Percentiles rank a stretch among this genome's conserved stretches.
Evolutionary conservation across 1,140 invertebrate species (phyloP).

Genomic region (Apocrypta bakeri): DNA sequence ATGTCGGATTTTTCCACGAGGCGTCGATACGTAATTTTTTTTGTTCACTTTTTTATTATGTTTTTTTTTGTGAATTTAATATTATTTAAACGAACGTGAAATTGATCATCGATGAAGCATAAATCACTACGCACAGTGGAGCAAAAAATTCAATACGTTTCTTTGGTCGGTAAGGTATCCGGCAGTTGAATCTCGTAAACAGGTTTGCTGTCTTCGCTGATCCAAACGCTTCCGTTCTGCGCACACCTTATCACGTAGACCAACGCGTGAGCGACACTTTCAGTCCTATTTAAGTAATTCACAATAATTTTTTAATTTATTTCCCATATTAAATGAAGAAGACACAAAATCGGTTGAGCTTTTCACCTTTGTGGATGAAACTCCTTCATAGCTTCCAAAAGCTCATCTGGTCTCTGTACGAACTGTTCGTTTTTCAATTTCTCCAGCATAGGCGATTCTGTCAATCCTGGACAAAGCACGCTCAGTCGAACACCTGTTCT

Average conservation of each 20-base stretch:
- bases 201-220: constrained; percentile 72
- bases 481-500: constrained; percentile 71
- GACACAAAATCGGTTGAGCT: background rate
- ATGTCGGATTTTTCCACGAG: too few relatives aligned
- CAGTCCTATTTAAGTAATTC: constrained; percentile 60
- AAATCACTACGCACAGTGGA: too few relatives aligned
- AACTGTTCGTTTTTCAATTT: constrained; percentile 46
- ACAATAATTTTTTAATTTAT: background rate
- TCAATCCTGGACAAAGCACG: constrained; percentile 70
- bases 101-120: too few relatives aligned
- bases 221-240: constrained; percentile 74
- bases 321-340: background rate
- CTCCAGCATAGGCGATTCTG: constrained; percentile 60
- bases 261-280: constrained; percentile 71
- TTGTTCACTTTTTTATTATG: too few relatives aligned
- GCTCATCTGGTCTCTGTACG: constrained; percentile 43
- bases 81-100: too few relatives aligned
- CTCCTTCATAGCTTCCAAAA: constrained; percentile 44
- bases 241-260: constrained; percentile 73
- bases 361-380: constrained; percentile 57
- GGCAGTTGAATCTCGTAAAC: constrained; percentile 74
- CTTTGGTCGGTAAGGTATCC: constrained; percentile 61
- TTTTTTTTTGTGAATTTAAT: too few relatives aligned
- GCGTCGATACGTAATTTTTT: too few relatives aligned
- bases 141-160: background rate